Percentiles rank a stretch among this genome's conserved stretches.
Conservation (phyloP, 2,113 vertebrate species). For the Perognathus longimembris region DNA sequence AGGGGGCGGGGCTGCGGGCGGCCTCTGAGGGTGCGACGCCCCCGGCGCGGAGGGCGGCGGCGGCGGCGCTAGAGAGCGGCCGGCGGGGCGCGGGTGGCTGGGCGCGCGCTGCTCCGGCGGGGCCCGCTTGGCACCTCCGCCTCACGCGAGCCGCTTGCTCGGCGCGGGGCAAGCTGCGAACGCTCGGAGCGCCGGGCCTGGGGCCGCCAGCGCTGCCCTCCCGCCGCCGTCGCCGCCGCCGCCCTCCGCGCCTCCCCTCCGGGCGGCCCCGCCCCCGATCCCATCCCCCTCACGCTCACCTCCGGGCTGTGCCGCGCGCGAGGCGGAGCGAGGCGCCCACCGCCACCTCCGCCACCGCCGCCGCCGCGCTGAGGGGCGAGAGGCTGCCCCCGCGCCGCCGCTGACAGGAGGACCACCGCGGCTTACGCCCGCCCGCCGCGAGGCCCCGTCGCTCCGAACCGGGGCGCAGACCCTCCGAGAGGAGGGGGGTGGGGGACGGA, state of each 20-base stretch:
- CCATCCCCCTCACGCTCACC: conserved; percentile 76
- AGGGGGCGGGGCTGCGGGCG: conserved; percentile 79
- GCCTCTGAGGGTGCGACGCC: conserved; percentile 75
- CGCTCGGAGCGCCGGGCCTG: background rate
- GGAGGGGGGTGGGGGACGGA: conserved; percentile 18
- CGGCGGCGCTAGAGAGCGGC: conserved; percentile 72
- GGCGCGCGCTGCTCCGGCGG: conserved; percentile 42
- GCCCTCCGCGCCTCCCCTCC: conserved; percentile 59
- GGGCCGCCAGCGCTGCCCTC: conserved; percentile 40
- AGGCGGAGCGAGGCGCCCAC: conserved; percentile 78
- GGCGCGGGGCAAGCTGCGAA: conserved; percentile 11
- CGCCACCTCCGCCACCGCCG: conserved; percentile 34
- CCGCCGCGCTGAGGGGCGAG: conserved; percentile 53
- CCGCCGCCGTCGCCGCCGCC: conserved; percentile 46
- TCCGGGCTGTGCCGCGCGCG: conserved; percentile 69
- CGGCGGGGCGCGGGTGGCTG: conserved; percentile 37
- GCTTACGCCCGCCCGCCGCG: conserved; percentile 49
- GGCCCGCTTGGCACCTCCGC: conserved; percentile 49
- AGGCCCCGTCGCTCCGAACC: conserved; percentile 64
- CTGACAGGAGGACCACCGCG: conserved; percentile 73
- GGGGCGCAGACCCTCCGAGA: conserved; percentile 30
- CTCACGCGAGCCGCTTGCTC: background rate
- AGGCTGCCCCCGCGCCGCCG: conserved; percentile 29
- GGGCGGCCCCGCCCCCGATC: conserved; percentile 74
- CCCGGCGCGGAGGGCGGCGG: conserved; percentile 61